A percentile compares a stretch with the other conserved stretches of the same genome.
These are phyloP conservation scores for Ooceraea biroi DNA, from an alignment of 1,140 invertebrate species.

Conservation along the genomic window DNA sequence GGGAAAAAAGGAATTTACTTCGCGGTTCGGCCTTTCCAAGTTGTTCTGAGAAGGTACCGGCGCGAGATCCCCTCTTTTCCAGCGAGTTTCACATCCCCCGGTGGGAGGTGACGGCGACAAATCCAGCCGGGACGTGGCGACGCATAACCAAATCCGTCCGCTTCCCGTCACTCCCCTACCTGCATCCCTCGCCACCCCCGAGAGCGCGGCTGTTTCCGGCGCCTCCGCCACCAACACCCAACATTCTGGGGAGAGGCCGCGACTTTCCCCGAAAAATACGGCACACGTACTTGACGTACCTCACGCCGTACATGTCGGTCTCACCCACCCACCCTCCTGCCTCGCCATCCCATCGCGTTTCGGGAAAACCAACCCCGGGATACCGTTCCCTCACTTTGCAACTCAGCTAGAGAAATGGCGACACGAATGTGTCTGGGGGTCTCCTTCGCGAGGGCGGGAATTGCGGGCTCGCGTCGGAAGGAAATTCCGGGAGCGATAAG, in stretches of 20 bases:
- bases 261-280: constrained; percentile 67
- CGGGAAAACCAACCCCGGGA: constrained; percentile 24
- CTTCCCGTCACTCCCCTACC: constrained; percentile 12
- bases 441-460: constrained; percentile 25
- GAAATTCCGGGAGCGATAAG: constrained; percentile 63
- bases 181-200: constrained; percentile 44
- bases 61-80: constrained; percentile 53
- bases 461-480: constrained; percentile 16
- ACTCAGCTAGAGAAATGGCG: constrained; percentile 61
- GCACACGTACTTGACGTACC: constrained; percentile 64
- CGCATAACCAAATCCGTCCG: constrained; percentile 83
- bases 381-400: background rate
- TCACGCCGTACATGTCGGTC: constrained; percentile 14
- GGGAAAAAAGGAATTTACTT: constrained; percentile 67
- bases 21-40: constrained; percentile 45
- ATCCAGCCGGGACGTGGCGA: constrained; percentile 82
- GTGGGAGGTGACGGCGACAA: constrained; percentile 82
- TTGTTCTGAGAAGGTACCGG: constrained; percentile 55
- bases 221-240: constrained; percentile 65
- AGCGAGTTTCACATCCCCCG: constrained; percentile 10
- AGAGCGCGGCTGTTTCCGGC: constrained; percentile 15
- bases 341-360: background rate
- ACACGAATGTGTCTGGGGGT: constrained; percentile 43
- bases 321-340: background rate
- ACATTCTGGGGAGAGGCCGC: constrained; percentile 50